Base-by-base conservation (phyloP, 2,888 invertebrate species). In the Trilocha varians region DNA sequence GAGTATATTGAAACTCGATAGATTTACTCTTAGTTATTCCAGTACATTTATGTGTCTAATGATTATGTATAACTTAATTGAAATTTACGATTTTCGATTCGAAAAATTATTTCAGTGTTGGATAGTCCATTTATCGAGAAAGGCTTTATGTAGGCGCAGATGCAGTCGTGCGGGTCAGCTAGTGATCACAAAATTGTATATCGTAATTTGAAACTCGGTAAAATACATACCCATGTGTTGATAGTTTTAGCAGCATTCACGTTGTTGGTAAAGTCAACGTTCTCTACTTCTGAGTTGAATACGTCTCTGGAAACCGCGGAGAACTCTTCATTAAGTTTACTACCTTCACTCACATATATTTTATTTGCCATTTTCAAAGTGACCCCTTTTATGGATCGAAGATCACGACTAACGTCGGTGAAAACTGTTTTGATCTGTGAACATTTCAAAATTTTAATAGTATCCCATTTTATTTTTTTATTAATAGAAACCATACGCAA, bases 171-270 rank as follows among this genome's bases (percentile, higher is more conserved):
- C n/a, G n/a, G n/a, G n/a, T n/a, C n/a, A n/a, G n/a, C n/a, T n/a
- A n/a, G n/a, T n/a, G n/a, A n/a, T n/a, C n/a, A n/a, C n/a, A n/a
- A n/a, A n/a, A n/a, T n/a, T n/a, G n/a, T n/a, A n/a, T n/a, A n/a
- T n/a, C n/a, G n/a, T n/a, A n/a, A n/a, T n/a, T n/a, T n/a, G n/a
- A n/a, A n/a, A n/a, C n/a, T n/a, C n/a, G n/a, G n/a, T n/a, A n/a
- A n/a, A n/a, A 13, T 16, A 36, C 50, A 57, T 64, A 83, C 94
- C 94, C 96, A 96, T 1, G 64, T 46, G 62, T 98, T 98, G 38
- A 98, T 95, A 6, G 70, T 78, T 0, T 73, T 51, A 0, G 86
- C 87, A 2, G 89, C 80, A 5, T 62, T 65, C 0, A 38, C 45
- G 1, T 78, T 70, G 13, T 88, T 53, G 0, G 39, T 40, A 50